Evolutionary conservation across 2,888 invertebrate species (phyloP), one percentile per base, ranked within the genome.

Genomic region (Chrysodeixis includens): DNA sequence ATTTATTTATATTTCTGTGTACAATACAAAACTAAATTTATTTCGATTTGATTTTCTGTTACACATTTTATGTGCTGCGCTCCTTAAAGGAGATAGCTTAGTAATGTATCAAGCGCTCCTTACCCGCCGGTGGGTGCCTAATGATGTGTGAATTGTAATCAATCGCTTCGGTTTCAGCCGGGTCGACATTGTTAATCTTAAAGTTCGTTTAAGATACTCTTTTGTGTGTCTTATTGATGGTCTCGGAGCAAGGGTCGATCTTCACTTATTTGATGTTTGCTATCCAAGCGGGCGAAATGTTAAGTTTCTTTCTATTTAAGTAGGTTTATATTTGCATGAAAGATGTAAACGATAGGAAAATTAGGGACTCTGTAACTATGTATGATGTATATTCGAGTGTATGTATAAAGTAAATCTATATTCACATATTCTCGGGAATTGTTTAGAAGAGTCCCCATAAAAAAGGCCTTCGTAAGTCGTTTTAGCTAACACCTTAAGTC

Each of bases 131-230:
- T 76, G 78, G 77, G 77, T 81, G 87, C 81, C 78, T 86, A 88
- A 88, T 88, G 88, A 84, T 69, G 84, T 85, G 88, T 87, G 86
- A 88, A 88, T 76, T 79, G 76, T 83, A 86, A 88, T 87, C 88
- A 86, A 85, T 86, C 84, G 86, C 77, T 53, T 57, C 40, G 69
- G 71, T 69, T 74, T 79, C 80, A 74, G 60, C 69, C 56, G 70
- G 82, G 74, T 75, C 76, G 69, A 78, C 82, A 76, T 80, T 82
- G 82, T 80, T 80, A 80, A 80, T 82, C 80, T 80, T 74, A 81
- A 82, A 82, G 80, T 82, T 79, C 72, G 67, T 70, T 79, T 73
- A 65, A 81, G 77, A 72, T 71, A 74, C 74, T 79, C 76, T 68
- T 80, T 82, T 82, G 74, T 76, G 63, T 55, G 66, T 63, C 61